phyloP scores from a whole-genome alignment of 2,888 invertebrate species.

The Metellina segmentata region DNA sequence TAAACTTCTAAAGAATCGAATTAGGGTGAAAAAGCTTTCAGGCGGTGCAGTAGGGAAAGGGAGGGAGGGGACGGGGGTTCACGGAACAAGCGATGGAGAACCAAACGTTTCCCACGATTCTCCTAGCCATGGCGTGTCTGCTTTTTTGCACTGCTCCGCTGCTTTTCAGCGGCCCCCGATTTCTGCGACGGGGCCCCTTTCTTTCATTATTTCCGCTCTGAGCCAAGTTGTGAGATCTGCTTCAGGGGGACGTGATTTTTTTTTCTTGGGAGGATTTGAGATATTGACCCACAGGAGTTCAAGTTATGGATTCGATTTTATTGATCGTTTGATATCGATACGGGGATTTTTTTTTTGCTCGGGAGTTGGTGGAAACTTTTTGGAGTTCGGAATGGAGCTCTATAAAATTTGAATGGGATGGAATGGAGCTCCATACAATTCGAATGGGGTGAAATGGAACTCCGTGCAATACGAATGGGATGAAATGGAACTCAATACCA shows the following conservation, averaged over 20 bases:
- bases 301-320: background rate
- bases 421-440: too few relatives aligned
- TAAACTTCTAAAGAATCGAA: constrained; percentile 30
- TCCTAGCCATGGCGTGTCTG: constrained; percentile 58
- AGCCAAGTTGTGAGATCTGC: background rate
- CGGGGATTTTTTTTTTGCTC: background rate
- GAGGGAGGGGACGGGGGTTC: background rate
- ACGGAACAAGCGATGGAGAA: constrained; percentile 13
- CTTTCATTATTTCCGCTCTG: constrained; percentile 59
- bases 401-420: too few relatives aligned
- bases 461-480: too few relatives aligned
- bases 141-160: constrained; percentile 59
- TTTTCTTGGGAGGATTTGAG: constrained; percentile 1
- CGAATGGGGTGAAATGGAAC: too few relatives aligned
- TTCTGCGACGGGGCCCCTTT: constrained; percentile 13
- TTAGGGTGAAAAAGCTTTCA: constrained; percentile 11
- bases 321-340: background rate
- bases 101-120: constrained; percentile 71
- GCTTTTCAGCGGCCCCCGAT: constrained; percentile 16
- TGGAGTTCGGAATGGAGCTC: background rate
- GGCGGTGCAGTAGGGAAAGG: background rate
- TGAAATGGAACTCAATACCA: too few relatives aligned
- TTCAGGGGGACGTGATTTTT: background rate
- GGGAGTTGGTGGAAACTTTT: background rate
- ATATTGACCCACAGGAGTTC: background rate